A percentile compares a stretch with the other conserved stretches of the same genome.
phyloP scores from a whole-genome alignment of 2,113 vertebrate genomes.

The Gymnorhina tibicen region DNA sequence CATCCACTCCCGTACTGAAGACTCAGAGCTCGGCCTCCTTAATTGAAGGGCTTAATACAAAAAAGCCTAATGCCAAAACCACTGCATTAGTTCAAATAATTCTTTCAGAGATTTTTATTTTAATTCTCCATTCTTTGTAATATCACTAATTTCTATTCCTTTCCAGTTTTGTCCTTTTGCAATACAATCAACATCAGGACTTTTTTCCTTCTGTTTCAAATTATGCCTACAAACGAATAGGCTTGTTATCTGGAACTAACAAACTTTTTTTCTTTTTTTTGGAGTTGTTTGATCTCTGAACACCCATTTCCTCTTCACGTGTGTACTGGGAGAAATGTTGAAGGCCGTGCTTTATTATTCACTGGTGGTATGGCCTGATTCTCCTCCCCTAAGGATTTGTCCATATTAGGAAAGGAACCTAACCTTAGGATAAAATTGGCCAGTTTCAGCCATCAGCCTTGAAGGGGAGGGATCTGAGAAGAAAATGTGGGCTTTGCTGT shows the following conservation, averaged over 20 bases:
- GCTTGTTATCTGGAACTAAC: constrained; percentile 5
- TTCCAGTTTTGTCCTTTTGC: background rate
- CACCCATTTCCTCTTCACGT: constrained; percentile 6
- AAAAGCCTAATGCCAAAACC: background rate
- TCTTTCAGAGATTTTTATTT: background rate
- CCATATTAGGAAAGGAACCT: background rate
- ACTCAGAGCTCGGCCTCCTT: background rate
- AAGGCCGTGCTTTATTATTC: background rate
- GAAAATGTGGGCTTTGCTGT: background rate
- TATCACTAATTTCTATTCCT: background rate
- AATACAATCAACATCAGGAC: background rate
- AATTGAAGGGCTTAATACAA: background rate
- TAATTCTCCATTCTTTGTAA: background rate
- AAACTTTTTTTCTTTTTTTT: background rate
- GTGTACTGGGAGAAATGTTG: background rate
- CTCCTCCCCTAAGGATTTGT: background rate
- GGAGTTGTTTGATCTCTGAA: constrained; percentile 19
- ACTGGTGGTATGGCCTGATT: background rate
- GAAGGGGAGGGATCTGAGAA: background rate
- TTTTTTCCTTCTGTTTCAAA: constrained; percentile 20
- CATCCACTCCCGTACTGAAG: background rate
- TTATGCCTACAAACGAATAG: background rate
- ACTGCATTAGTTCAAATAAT: background rate
- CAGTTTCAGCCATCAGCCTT: background rate
- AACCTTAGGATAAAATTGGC: background rate